Conservation (phyloP, 2,113 vertebrate species). For the Larimichthys polyactis region DNA sequence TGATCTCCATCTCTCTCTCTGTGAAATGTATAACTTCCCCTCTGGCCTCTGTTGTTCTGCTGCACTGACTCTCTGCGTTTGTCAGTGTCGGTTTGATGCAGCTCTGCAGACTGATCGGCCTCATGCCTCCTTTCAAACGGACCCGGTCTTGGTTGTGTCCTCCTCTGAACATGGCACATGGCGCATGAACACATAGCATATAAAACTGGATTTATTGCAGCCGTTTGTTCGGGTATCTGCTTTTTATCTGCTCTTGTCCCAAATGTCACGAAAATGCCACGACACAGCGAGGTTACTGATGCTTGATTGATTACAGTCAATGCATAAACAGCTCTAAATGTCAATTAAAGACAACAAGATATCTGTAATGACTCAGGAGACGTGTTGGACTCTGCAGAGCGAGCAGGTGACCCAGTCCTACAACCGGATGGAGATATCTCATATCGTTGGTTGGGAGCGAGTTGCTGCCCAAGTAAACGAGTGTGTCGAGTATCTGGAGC, state of each 20-base stretch:
- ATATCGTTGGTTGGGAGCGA: too few relatives aligned
- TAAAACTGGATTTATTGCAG: too few relatives aligned
- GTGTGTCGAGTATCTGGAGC: too few relatives aligned
- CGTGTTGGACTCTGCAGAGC: background rate
- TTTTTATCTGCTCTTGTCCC: too few relatives aligned
- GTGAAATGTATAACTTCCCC: slow-evolving; percentile 26
- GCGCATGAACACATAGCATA: too few relatives aligned
- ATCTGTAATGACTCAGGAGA: background rate
- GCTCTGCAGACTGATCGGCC: background rate
- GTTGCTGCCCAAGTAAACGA: too few relatives aligned
- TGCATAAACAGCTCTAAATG: background rate
- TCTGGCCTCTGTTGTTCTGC: slow-evolving; percentile 12
- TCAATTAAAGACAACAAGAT: background rate
- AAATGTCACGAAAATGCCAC: too few relatives aligned
- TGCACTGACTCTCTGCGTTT: background rate
- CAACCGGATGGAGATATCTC: too few relatives aligned
- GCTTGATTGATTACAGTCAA: background rate
- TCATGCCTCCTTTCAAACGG: background rate
- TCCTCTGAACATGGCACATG: background rate
- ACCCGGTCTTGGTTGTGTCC: background rate
- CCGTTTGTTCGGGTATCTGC: too few relatives aligned
- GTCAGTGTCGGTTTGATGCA: background rate
- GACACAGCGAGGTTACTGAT: too few relatives aligned
- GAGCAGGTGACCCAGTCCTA: too few relatives aligned
- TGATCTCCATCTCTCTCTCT: slow-evolving; percentile 58